Evolutionary conservation across 2,113 vertebrate genomes (phyloP), one percentile per base, ranked within the genome.

Genomic region (Heterocephalus glaber): DNA sequence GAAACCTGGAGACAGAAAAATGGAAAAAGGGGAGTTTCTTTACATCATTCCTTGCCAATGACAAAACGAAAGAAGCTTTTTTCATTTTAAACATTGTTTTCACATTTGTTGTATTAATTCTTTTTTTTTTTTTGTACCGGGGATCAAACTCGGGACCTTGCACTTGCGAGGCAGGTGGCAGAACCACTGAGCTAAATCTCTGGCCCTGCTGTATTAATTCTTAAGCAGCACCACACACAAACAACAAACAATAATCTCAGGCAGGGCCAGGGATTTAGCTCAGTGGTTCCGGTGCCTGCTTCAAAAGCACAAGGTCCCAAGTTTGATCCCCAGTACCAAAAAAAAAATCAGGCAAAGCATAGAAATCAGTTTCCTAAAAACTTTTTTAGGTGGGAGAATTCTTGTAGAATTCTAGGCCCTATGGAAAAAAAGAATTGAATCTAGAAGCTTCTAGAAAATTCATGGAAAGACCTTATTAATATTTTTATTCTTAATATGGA

Each of bases 371-470:
- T 94, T 88, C 52, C 44, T 88, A 70, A 85, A 88, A 87, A 58
- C 12, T 20, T 54, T n/a, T 66, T 83, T 63, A 90, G 30, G 14
- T 92, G 14, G 12, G 54, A 85, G 38, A 84, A 72, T 79, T 47
- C 77, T 70, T 60, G 9, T 19, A 80, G 89, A 85, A 89, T 79
- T 86, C 68, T 30, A 96, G 41, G 65, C 3, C 6, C 70, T 68
- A 11, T 60, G 38, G 60, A 3, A 20, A 84, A 92, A 84, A 41
- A 80, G 63, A 90, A 49, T 38, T 93, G 33, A 65, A 63, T 85
- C 68, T 49, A 65, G 84, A 72, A 4, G 41, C n/a, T 91, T 86
- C 54, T 24, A 95, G 54, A 95, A 93, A 93, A 82, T 82, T 90
- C 11, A 61, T 61, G 56, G 54, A 80, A 85, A 92, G 11, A 14